phyloP scores from a whole-genome alignment of 1,140 invertebrate genomes.

The Bacillus rossius region DNA sequence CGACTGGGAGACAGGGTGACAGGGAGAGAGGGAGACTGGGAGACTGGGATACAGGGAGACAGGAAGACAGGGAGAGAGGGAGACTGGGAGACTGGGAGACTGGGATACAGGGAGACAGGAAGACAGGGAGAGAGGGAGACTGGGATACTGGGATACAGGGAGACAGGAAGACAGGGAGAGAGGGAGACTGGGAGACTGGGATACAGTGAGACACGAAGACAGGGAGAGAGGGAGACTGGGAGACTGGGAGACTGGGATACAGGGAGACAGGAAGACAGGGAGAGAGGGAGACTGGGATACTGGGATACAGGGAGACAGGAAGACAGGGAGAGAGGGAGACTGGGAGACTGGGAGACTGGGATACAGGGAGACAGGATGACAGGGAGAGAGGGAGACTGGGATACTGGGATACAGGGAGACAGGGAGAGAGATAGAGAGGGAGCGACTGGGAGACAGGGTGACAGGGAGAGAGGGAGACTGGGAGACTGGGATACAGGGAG shows the following conservation, averaged over 20 bases:
- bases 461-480: too few species aligned
- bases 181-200: constrained; percentile 9
- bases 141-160: background rate
- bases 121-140: constrained; percentile 11
- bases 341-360: too few species aligned
- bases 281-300: too few species aligned
- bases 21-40: constrained; percentile 6
- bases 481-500: too few species aligned
- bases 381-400: too few species aligned
- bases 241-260: background rate
- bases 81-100: constrained; percentile 3
- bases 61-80: constrained; percentile 9
- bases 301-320: too few species aligned
- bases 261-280: too few species aligned
- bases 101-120: constrained; percentile 7
- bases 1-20: background rate
- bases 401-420: too few species aligned
- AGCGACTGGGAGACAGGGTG: too few species aligned
- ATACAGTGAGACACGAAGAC: constrained; percentile 2
- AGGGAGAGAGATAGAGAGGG: too few species aligned
- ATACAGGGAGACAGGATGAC: too few species aligned
- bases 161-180: constrained; percentile 10
- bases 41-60: constrained; percentile 14
- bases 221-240: background rate
- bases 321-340: too few species aligned